Conservation (phyloP, 2,888 invertebrate genomes). For the Thalpophila matura region DNA sequence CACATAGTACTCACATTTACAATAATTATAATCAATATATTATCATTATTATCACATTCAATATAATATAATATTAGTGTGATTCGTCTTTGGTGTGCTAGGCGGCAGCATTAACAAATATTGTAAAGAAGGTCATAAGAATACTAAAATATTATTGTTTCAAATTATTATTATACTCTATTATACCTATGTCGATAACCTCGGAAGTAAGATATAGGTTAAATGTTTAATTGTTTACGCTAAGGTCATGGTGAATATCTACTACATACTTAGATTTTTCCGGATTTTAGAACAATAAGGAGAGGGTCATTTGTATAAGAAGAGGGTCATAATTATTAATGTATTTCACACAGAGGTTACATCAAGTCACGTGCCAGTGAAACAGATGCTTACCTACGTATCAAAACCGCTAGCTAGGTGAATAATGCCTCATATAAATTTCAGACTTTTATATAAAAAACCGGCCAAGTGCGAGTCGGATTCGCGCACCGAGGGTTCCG, state of each 20-base stretch:
- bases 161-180: conserved; percentile 24
- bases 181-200: conserved; percentile 40
- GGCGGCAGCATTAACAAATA: neutral
- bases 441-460: no score
- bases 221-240: conserved; percentile 33
- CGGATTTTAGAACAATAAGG: neutral
- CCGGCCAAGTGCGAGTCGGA: no score
- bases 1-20: no score
- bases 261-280: neutral
- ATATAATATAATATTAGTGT: no score
- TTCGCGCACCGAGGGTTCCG: no score
- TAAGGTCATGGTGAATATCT: conserved; percentile 34
- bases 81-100: neutral
- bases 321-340: no score
- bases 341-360: no score
- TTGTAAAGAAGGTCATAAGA: conserved; percentile 23
- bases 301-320: neutral
- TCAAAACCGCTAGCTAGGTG: no score
- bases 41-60: no score
- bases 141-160: conserved; percentile 32
- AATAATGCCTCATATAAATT: no score
- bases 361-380: neutral
- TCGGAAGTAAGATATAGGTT: conserved; percentile 45
- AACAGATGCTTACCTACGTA: no score
- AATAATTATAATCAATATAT: no score